Evolutionary conservation across 2,797 vertebrate genomes (phyloP).

Genomic region (Pseudomugil tenellus): DNA sequence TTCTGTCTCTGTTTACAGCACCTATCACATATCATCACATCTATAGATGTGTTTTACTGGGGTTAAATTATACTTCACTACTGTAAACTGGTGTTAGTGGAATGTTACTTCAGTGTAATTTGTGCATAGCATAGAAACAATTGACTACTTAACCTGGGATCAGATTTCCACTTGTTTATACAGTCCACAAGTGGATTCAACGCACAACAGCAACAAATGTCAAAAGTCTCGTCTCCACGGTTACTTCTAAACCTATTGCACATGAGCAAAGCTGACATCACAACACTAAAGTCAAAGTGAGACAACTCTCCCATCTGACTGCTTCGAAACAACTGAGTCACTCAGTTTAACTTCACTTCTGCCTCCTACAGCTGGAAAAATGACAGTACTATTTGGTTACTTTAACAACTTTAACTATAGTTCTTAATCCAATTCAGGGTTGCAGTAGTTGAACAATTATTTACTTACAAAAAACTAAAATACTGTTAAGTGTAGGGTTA

Average conservation of each 20-base stretch:
- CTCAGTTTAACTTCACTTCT: constrained; percentile 22
- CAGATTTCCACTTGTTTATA: too few relatives aligned
- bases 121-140: not conserved
- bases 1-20: too few relatives aligned
- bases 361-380: constrained; percentile 17
- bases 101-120: not conserved
- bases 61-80: not conserved
- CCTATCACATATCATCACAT: too few relatives aligned
- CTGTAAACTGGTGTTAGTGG: not conserved
- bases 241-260: too few relatives aligned
- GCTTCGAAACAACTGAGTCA: constrained; percentile 25
- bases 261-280: constrained; percentile 21
- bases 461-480: too few relatives aligned
- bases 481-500: not conserved
- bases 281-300: constrained; percentile 22
- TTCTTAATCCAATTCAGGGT: too few relatives aligned
- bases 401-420: too few relatives aligned
- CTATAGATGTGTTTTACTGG: too few relatives aligned
- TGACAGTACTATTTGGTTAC: too few relatives aligned
- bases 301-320: constrained; percentile 1
- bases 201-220: constrained; percentile 1
- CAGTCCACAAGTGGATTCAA: constrained; percentile 22
- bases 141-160: not conserved
- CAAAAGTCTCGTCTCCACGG: too few relatives aligned
- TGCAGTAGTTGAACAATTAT: too few relatives aligned